Evolutionary conservation across 2,888 invertebrate genomes (phyloP).

Genomic region (Stenoptilia bipunctidactyla): DNA sequence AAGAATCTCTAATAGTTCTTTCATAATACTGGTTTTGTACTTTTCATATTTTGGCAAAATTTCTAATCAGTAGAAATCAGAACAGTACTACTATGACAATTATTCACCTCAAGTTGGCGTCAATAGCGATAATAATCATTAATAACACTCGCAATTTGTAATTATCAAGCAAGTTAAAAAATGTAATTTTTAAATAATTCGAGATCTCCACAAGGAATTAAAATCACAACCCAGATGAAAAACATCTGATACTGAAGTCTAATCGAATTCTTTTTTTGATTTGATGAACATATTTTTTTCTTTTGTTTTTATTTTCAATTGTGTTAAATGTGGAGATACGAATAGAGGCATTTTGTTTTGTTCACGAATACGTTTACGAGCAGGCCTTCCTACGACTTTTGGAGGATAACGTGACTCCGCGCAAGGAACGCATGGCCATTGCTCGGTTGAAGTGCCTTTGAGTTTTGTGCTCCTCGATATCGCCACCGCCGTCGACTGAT

Average conservation of each 20-base stretch:
- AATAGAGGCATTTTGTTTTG: background rate
- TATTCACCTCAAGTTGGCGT: background rate
- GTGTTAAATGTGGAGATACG: background rate
- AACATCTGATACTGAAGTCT: too few relatives aligned
- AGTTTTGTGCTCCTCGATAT: slow-evolving; percentile 73
- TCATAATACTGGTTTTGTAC: too few relatives aligned
- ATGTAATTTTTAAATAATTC: slow-evolving; percentile 20
- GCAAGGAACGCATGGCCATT: slow-evolving; percentile 88
- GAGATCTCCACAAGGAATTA: background rate
- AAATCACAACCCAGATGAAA: background rate
- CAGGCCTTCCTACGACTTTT: slow-evolving; percentile 51
- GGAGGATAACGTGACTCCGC: slow-evolving; percentile 61
- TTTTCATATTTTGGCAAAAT: too few relatives aligned
- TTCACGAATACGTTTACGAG: slow-evolving; percentile 27
- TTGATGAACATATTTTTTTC: too few relatives aligned
- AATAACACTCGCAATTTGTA: slow-evolving; percentile 23
- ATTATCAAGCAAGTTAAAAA: slow-evolving; percentile 35
- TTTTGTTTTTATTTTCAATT: too few relatives aligned
- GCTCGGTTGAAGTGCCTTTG: slow-evolving; percentile 90
- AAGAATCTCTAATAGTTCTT: too few relatives aligned
- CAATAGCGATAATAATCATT: background rate
- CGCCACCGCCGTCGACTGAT: slow-evolving; percentile 73
- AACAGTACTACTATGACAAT: background rate
- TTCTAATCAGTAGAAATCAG: background rate
- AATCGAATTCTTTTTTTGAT: too few relatives aligned